Percentiles rank a stretch among this genome's conserved stretches.
Evolutionary conservation across 2,888 invertebrate genomes (phyloP).

Genomic region (Harpalus rubripes): DNA sequence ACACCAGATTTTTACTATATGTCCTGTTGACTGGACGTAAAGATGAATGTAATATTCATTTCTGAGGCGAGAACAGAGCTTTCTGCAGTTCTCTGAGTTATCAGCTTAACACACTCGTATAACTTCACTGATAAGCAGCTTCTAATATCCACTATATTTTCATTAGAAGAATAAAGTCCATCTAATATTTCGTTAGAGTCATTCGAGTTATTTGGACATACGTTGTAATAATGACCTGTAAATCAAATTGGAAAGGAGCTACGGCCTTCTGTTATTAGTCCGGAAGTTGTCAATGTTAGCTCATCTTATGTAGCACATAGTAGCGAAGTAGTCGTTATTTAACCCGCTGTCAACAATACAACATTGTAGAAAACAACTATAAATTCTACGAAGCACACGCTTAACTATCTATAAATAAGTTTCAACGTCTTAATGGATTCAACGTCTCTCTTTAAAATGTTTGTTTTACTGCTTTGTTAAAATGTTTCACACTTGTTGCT

Average conservation of each 20-base stretch:
- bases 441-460: not conserved
- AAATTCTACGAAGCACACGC: not conserved
- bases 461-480: not conserved
- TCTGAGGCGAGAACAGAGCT: too few relatives aligned
- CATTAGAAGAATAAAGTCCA: too few relatives aligned
- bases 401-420: constrained; percentile 7
- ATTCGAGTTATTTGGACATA: not conserved
- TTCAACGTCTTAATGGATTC: constrained; percentile 15
- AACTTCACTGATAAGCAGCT: too few relatives aligned
- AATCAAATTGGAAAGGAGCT: constrained; percentile 43
- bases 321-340: not conserved
- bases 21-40: too few relatives aligned
- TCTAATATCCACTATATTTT: too few relatives aligned
- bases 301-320: not conserved
- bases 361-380: constrained; percentile 2
- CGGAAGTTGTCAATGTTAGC: constrained; percentile 44
- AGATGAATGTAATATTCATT: too few relatives aligned
- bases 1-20: too few relatives aligned
- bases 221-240: not conserved
- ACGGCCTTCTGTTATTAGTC: constrained; percentile 14
- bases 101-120: too few relatives aligned
- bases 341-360: not conserved
- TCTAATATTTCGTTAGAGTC: not conserved
- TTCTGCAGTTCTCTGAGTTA: too few relatives aligned
- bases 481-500: not conserved